Conservation (phyloP, 2,888 invertebrate genomes). For the Pteria penguin region DNA sequence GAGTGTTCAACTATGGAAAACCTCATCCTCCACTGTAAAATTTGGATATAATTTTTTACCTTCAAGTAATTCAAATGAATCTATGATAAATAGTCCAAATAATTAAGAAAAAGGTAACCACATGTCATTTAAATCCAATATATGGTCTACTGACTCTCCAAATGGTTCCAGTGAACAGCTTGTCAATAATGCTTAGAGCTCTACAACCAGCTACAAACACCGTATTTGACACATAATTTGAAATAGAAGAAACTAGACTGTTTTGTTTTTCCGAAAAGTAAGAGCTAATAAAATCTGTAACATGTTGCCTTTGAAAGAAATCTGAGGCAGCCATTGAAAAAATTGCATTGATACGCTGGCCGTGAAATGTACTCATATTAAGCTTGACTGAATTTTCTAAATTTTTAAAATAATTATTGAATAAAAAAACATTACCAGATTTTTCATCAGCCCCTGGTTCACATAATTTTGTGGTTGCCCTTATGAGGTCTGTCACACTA, state of each 20-base stretch:
- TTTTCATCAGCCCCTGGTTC: conserved; percentile 17
- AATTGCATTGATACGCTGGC: conserved; percentile 6
- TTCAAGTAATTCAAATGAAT: background rate
- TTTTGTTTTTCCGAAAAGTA: background rate
- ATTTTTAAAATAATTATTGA: background rate
- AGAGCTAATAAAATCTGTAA: too few relatives aligned
- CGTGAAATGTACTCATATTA: conserved; percentile 3
- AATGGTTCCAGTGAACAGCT: too few relatives aligned
- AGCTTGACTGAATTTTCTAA: conserved; percentile 1
- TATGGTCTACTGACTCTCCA: too few relatives aligned
- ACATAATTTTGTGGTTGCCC: conserved; percentile 13
- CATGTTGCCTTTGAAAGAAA: background rate
- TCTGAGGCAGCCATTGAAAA: conserved; percentile 18
- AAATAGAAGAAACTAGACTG: background rate
- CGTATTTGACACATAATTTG: background rate
- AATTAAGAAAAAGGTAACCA: too few relatives aligned
- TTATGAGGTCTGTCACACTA: conserved; percentile 8
- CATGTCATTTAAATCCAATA: too few relatives aligned
- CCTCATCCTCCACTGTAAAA: too few relatives aligned
- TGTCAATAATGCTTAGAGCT: too few relatives aligned
- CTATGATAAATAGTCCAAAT: too few relatives aligned
- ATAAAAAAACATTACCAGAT: conserved; percentile 1
- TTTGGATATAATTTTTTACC: background rate
- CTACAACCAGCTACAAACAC: conserved; percentile 26
- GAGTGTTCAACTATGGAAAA: conserved; percentile 8